Conservation (phyloP, 1,140 invertebrate species). For the Mya arenaria region DNA sequence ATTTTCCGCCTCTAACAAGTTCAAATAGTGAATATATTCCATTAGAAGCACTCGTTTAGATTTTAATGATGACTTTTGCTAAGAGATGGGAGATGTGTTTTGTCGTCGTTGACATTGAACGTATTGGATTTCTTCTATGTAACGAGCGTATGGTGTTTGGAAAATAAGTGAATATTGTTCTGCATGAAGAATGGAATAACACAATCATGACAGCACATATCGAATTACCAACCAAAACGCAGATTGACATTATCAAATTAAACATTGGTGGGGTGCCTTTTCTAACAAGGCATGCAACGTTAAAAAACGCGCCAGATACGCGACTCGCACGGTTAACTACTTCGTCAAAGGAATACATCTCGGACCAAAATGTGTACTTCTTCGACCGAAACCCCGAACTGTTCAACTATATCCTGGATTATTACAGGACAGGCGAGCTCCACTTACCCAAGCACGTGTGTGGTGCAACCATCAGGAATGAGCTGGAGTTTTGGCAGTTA, state of each 20-base stretch:
- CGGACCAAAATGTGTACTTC: slow-evolving; percentile 95
- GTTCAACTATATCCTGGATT: slow-evolving; percentile 97
- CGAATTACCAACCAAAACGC: not conserved
- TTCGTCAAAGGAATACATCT: slow-evolving; percentile 24
- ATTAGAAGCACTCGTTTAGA: no score
- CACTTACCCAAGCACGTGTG: slow-evolving; percentile 99
- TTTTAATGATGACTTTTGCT: no score
- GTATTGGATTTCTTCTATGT: no score
- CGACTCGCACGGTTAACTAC: slow-evolving; percentile 51
- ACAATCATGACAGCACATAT: no score
- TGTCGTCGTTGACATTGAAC: no score
- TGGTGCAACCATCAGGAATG: slow-evolving; percentile 80
- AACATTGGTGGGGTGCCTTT: slow-evolving; percentile 67
- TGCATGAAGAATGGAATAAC: no score
- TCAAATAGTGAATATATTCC: no score
- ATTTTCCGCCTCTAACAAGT: no score
- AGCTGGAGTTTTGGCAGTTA: slow-evolving; percentile 70
- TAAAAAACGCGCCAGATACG: slow-evolving; percentile 63
- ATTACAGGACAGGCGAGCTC: slow-evolving; percentile 97
- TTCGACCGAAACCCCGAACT: slow-evolving; percentile 98
- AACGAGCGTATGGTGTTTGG: no score
- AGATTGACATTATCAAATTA: slow-evolving; percentile 54
- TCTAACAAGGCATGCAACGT: slow-evolving; percentile 58
- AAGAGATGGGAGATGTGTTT: no score
- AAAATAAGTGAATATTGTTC: no score